These are phyloP conservation scores for Leguminivora glycinivorella DNA, from an alignment of 1,140 invertebrate genomes.

Conservation along the genomic window DNA sequence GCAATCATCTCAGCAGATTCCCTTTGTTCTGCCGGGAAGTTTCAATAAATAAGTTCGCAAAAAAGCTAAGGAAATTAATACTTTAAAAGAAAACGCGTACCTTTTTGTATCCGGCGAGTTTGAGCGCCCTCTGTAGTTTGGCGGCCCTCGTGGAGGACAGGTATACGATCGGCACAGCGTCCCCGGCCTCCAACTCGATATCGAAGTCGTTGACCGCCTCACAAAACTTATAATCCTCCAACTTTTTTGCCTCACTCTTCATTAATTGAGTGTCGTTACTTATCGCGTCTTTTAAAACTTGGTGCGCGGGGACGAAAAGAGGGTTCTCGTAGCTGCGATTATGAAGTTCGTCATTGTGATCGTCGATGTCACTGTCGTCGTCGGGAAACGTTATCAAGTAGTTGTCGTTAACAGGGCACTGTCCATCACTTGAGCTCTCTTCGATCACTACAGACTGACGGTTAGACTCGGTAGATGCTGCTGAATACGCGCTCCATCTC, in stretches of 20 bases:
- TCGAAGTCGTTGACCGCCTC: slow-evolving; percentile 72
- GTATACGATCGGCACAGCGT: slow-evolving; percentile 69
- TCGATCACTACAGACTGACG: slow-evolving; percentile 47
- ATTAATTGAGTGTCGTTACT: slow-evolving; percentile 59
- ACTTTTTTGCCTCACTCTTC: slow-evolving; percentile 63
- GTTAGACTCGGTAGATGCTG: slow-evolving; percentile 45
- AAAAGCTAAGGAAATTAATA: slow-evolving; percentile 32
- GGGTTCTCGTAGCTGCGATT: slow-evolving; percentile 61
- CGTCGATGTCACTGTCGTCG: slow-evolving; percentile 45
- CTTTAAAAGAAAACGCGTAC: slow-evolving; percentile 41
- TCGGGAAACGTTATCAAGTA: slow-evolving; percentile 60
- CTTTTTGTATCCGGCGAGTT: slow-evolving; percentile 67
- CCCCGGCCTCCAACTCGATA: slow-evolving; percentile 61
- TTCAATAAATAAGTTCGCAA: slow-evolving; percentile 19
- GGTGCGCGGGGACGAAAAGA: slow-evolving; percentile 48
- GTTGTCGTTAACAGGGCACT: slow-evolving; percentile 47
- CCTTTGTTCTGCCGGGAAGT: slow-evolving; percentile 12
- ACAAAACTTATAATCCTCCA: slow-evolving; percentile 71
- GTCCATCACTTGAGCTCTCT: slow-evolving; percentile 43
- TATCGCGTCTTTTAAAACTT: slow-evolving; percentile 68
- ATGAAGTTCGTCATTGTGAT: slow-evolving; percentile 48
- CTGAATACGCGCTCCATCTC: slow-evolving; percentile 52
- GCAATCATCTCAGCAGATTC: slow-evolving; percentile 16
- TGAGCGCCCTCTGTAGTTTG: slow-evolving; percentile 60
- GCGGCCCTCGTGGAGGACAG: slow-evolving; percentile 64